These are phyloP conservation scores for Triplophysa siluroides DNA, from an alignment of 2,113 vertebrate species.

Conservation along the genomic window DNA sequence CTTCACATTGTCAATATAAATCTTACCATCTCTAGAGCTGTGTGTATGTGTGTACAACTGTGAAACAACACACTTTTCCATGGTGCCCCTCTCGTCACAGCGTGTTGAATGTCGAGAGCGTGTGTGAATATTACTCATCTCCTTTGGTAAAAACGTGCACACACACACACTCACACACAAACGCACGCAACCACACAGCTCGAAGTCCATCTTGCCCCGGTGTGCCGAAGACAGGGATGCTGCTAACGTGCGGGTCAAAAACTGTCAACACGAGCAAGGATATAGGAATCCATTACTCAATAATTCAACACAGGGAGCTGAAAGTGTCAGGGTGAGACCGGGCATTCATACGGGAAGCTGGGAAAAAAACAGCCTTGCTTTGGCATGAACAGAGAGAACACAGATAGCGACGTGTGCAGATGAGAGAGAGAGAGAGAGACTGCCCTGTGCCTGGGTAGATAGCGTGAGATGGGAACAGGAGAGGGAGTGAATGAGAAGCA, in stretches of 20 bases:
- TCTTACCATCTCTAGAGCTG: conserved; percentile 5
- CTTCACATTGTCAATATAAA: conserved; percentile 16
- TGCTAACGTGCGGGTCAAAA: conserved; percentile 35
- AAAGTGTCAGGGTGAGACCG: conserved; percentile 21
- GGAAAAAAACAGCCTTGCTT: not conserved
- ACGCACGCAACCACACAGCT: not conserved
- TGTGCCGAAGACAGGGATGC: conserved; percentile 22
- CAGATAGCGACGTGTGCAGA: conserved; percentile 39
- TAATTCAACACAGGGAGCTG: conserved; percentile 49
- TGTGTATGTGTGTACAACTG: not conserved
- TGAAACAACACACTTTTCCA: conserved; percentile 2
- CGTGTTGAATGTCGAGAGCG: conserved; percentile 48
- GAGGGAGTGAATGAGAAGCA: conserved; percentile 24
- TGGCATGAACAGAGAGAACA: conserved; percentile 31
- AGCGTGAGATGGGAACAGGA: conserved; percentile 39
- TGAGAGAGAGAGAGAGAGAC: conserved; percentile 29
- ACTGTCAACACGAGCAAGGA: conserved; percentile 54
- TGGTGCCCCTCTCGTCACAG: conserved; percentile 26
- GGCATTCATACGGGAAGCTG: conserved; percentile 31
- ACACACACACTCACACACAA: conserved; percentile 15
- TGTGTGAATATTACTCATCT: conserved; percentile 53
- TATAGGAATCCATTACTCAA: conserved; percentile 54
- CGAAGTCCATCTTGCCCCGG: not conserved
- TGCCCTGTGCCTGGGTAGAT: conserved; percentile 30
- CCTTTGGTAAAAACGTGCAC: conserved; percentile 17